A percentile compares a stretch with the other conserved stretches of the same genome.
Evolutionary conservation across 1,140 invertebrate species (phyloP).

Genomic region (Trigoniulus corallinus): DNA sequence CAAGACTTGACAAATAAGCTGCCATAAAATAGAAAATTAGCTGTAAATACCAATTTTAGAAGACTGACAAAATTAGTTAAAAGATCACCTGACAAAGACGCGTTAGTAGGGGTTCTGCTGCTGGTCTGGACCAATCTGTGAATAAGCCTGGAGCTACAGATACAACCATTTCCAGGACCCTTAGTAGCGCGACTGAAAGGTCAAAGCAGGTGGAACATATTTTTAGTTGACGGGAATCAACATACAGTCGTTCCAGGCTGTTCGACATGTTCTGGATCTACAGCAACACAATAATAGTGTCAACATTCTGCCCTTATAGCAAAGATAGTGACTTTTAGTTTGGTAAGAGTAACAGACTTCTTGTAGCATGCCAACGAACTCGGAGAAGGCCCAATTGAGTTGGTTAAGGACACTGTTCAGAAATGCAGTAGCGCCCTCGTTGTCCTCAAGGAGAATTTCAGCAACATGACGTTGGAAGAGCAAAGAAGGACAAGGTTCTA

Average conservation of each 20-base stretch:
- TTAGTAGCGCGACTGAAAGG: conserved; percentile 45
- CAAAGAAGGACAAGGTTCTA: conserved; percentile 43
- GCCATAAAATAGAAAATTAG: conserved; percentile 4
- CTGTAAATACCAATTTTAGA: neutral
- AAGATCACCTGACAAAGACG: conserved; percentile 43
- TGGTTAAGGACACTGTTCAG: conserved; percentile 65
- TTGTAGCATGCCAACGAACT: conserved; percentile 69
- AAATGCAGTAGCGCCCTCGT: conserved; percentile 39
- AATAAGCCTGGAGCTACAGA: conserved; percentile 43
- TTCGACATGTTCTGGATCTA: conserved; percentile 40
- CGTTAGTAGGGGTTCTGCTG: conserved; percentile 42
- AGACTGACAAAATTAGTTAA: conserved; percentile 13
- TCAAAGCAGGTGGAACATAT: conserved; percentile 70
- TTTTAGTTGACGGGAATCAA: conserved; percentile 61
- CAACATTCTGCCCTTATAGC: conserved; percentile 6
- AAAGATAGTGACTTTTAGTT: neutral
- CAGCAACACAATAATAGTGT: conserved; percentile 17
- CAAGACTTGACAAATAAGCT: conserved; percentile 50
- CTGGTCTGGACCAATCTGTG: conserved; percentile 35
- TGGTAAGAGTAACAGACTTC: conserved; percentile 42
- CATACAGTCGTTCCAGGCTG: conserved; percentile 32
- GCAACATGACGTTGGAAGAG: conserved; percentile 37
- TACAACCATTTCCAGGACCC: conserved; percentile 64
- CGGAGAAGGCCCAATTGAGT: conserved; percentile 74
- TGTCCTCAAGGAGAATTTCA: conserved; percentile 31